Base-by-base conservation (phyloP, 1,140 invertebrate genomes). In the Mylabris phalerata region DNA sequence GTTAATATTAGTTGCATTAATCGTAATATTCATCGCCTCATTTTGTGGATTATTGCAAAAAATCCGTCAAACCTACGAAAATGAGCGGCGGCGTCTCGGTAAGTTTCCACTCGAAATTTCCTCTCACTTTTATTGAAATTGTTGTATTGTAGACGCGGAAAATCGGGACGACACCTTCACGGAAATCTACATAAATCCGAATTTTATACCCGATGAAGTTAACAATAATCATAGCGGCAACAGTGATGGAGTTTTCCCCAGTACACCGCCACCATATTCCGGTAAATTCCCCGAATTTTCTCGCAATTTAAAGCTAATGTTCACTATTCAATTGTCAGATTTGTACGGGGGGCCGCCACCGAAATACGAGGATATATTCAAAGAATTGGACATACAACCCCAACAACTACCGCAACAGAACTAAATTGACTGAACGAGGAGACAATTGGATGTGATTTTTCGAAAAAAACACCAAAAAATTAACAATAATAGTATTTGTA, bases 111-210 rank as follows among this genome's bases (percentile, higher is more conserved):
- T 47, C 10, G n/a, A 13, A 47, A 10, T 47, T 7, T 9, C 40
- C 10, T 10, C 40, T 45, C 38, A 32, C 1, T 19, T 19, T 19
- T 19, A 19, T 19, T 2, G 19, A 19, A 19, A 19, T 19, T 19
- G 19, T 19, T 19, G 19, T 19, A 19, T 19, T 19, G 1, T 19
- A 19, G 19, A 19, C 1, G 19, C 19, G 19, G 19, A 19, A 19
- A 19, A 2, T 19, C 19, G 19, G 19, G 19, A 19, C 19, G 19
- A 19, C 19, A 19, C 51, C 11, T 38, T 45, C 0, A 54, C 51
- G 19, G 51, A 54, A 54, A 45, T 54, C 39, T 54, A 54, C 26
- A 54, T 54, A 45, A 54, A 54, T 54, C 51, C 51, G 9, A n/a
- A 42, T 6, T 54, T 27, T 26, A 54, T 45, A 7, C 25, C 48